Percentiles rank a stretch among this genome's conserved stretches.
These are phyloP conservation scores for Leptopilina drosophilae DNA, from an alignment of 2,888 invertebrate species.

Conservation along the genomic window DNA sequence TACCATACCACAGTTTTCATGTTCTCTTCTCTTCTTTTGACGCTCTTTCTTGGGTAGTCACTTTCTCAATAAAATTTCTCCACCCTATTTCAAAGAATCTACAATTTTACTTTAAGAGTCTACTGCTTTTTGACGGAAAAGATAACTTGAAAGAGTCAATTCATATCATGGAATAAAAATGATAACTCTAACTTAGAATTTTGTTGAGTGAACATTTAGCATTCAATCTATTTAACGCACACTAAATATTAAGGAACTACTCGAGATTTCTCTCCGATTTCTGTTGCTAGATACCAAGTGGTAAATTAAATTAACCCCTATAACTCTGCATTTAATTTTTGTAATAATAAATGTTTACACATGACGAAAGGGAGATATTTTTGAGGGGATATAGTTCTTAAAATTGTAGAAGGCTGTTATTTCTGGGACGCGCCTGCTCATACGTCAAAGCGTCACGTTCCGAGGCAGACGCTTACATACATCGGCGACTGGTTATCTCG, in stretches of 20 bases:
- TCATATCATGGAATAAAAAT: no score
- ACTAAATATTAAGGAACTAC: no score
- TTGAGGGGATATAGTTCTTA: not conserved
- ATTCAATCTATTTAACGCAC: no score
- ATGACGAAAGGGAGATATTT: not conserved
- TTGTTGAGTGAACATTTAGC: no score
- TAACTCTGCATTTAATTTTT: no score
- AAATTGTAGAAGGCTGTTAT: conserved; percentile 24
- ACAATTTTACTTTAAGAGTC: conserved; percentile 35
- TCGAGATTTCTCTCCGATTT: no score
- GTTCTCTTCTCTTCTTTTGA: conserved; percentile 45
- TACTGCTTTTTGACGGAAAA: conserved; percentile 54
- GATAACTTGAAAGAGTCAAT: conserved; percentile 54
- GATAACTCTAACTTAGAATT: no score
- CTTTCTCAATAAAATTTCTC: conserved; percentile 46
- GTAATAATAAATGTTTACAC: no score
- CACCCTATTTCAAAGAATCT: conserved; percentile 15
- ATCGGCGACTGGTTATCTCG: conserved; percentile 42
- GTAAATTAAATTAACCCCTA: no score
- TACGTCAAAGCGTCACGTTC: conserved; percentile 37
- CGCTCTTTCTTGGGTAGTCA: conserved; percentile 48
- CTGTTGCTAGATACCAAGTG: no score
- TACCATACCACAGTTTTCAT: conserved; percentile 54
- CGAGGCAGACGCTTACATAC: conserved; percentile 36
- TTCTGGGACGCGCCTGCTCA: conserved; percentile 16